Conservation (phyloP, 2,113 vertebrate genomes). For the Cochlearius cochlearius region DNA sequence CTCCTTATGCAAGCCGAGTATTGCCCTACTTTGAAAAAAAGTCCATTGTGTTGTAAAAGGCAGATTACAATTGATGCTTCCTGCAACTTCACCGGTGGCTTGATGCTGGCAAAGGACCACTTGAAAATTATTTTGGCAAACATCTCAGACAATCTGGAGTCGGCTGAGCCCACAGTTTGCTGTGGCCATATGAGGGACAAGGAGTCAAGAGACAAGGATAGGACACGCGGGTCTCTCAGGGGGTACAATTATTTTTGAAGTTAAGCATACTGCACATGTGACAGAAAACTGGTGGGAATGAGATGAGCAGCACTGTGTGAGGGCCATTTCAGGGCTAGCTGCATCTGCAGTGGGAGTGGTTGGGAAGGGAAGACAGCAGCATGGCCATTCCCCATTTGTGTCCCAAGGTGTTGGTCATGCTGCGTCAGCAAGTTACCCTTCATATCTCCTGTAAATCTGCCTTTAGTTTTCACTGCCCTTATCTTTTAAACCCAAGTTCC, state of each 20-base stretch:
- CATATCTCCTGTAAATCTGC: neutral
- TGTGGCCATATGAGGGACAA: neutral
- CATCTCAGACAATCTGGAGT: neutral
- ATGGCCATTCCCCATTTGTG: neutral
- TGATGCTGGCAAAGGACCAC: neutral
- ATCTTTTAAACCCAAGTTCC: neutral
- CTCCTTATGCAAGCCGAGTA: neutral
- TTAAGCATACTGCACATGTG: neutral
- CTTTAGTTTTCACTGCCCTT: neutral
- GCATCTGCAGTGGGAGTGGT: neutral
- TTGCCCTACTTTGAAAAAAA: neutral
- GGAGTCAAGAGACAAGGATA: neutral
- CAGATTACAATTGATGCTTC: neutral
- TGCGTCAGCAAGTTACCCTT: neutral
- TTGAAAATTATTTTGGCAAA: neutral
- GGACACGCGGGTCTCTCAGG: neutral
- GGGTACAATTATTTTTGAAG: neutral
- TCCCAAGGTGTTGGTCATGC: neutral
- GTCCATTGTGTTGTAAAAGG: neutral
- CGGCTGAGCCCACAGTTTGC: neutral
- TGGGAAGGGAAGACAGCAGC: neutral
- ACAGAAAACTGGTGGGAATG: neutral
- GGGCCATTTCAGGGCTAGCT: neutral
- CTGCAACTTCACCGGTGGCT: neutral
- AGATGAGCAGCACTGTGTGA: neutral